Evolutionary conservation across 2,113 vertebrate species (phyloP).

Genomic region (Hiodon alosoides): DNA sequence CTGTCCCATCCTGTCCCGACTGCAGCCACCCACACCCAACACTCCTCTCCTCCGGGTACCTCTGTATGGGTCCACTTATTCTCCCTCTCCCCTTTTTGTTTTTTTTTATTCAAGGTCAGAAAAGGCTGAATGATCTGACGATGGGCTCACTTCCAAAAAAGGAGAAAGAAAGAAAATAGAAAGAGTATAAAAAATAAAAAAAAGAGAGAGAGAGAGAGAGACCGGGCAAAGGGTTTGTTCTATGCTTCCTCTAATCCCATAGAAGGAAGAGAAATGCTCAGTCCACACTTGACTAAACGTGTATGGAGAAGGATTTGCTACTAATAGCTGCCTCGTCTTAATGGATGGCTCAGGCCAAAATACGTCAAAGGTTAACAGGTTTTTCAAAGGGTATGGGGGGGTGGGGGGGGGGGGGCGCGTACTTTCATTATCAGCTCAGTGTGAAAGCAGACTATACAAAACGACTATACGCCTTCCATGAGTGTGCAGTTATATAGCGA

Average conservation of each 20-base stretch:
- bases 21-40: slow-evolving; percentile 16
- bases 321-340: slow-evolving; percentile 52
- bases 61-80: slow-evolving; percentile 56
- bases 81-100: slow-evolving; percentile 40
- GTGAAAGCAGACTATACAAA: not conserved
- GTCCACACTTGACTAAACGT: slow-evolving; percentile 55
- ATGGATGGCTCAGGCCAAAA: slow-evolving; percentile 59
- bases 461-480: not conserved
- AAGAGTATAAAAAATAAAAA: slow-evolving; percentile 50
- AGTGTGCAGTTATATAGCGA: not conserved
- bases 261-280: slow-evolving; percentile 60
- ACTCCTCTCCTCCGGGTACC: slow-evolving; percentile 34
- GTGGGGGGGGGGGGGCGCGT: slow-evolving; percentile 27
- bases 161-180: slow-evolving; percentile 55
- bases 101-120: slow-evolving; percentile 52
- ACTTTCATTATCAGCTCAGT: slow-evolving; percentile 41
- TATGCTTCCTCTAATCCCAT: slow-evolving; percentile 62
- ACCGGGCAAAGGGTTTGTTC: slow-evolving; percentile 57
- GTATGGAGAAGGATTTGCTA: slow-evolving; percentile 57
- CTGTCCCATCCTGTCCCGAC: slow-evolving; percentile 34
- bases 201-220: slow-evolving; percentile 33
- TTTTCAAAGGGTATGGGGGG: slow-evolving; percentile 49
- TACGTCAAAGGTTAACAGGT: slow-evolving; percentile 65
- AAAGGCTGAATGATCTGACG: slow-evolving; percentile 58
- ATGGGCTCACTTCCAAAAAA: slow-evolving; percentile 58